Percentiles rank a stretch among this genome's conserved stretches.
Conservation (phyloP, 2,888 invertebrate genomes). For the Agrilus biguttatus region DNA sequence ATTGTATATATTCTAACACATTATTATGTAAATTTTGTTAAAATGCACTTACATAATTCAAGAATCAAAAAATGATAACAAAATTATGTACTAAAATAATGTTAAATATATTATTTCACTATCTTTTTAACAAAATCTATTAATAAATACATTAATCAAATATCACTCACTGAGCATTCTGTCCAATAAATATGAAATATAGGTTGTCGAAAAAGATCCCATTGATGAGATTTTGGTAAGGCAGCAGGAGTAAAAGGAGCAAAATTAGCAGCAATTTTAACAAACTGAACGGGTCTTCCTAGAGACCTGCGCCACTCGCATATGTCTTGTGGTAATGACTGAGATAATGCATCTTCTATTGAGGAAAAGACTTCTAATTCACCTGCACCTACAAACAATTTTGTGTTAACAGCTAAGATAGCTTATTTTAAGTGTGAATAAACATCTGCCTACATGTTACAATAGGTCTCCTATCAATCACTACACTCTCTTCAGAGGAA, state of each 20-base stretch:
- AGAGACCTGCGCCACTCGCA: conserved; percentile 87
- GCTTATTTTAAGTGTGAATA: background rate
- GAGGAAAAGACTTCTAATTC: conserved; percentile 72
- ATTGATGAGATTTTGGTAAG: conserved; percentile 56
- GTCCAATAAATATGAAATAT: conserved; percentile 92
- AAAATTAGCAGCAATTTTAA: conserved; percentile 70
- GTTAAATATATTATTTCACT: too few relatives aligned
- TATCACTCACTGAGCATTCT: conserved; percentile 68
- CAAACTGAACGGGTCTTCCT: conserved; percentile 72
- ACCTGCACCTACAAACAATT: conserved; percentile 44
- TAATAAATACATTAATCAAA: background rate
- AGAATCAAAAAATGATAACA: too few relatives aligned
- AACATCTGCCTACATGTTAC: conserved; percentile 50
- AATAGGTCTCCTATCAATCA: conserved; percentile 56
- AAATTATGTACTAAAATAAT: too few relatives aligned
- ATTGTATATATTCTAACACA: too few relatives aligned
- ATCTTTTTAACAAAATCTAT: background rate
- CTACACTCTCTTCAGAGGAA: conserved; percentile 31
- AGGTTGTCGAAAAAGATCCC: conserved; percentile 73
- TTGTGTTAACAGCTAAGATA: background rate
- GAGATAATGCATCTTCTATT: conserved; percentile 61
- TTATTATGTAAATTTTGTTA: too few relatives aligned
- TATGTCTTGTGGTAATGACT: conserved; percentile 72
- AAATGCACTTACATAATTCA: too few relatives aligned
- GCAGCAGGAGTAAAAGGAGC: conserved; percentile 63